Evolutionary conservation across 1,140 invertebrate genomes (phyloP), one percentile per base, ranked within the genome.

Genomic region (Gonioctena quinquepunctata): DNA sequence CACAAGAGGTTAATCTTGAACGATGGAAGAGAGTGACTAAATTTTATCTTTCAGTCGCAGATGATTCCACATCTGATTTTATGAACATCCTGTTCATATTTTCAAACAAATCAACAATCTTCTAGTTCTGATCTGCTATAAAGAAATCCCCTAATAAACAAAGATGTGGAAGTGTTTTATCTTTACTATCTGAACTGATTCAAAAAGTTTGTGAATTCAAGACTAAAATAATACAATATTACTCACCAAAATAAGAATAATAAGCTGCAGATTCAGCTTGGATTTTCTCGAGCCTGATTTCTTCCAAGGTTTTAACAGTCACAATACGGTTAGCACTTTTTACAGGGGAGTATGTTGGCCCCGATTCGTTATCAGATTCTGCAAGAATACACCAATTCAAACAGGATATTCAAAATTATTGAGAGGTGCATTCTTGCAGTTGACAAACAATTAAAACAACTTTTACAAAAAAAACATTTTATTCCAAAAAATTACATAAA

Each of bases 291-390:
- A 92, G 80, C 13, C 88, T 83, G 60, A 90, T 86, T 71, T 91
- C 86, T 74, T 92, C 90, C 73, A 90, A 85, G 0, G 89, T 89
- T 81, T 90, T 90, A 69, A 87, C 85, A 73, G 84, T 83, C 2
- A 86, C 77, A 28, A 81, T 76, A 28, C 79, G 79, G 59, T 71
- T 74, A 59, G 78, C 78, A 62, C 74, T 77, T 81, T 89, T 90
- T 21, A 82, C 84, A 23, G 89, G 88, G 22, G 89, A 88, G 16
- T 81, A 81, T n/a, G 86, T 85, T 11, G 88, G 86, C 69, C 85
- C 85, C 75, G 88, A 89, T 85, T 91, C 89, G 81, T 86, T 89
- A 85, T 90, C 89, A 71, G 90, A 90, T 80, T 91, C 90, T 91
- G 89, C 85, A 90, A 90, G 85, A 89, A 90, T 85, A 89, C 85